phyloP scores from a whole-genome alignment of 2,888 invertebrate genomes.

The Coleophora deauratella region DNA sequence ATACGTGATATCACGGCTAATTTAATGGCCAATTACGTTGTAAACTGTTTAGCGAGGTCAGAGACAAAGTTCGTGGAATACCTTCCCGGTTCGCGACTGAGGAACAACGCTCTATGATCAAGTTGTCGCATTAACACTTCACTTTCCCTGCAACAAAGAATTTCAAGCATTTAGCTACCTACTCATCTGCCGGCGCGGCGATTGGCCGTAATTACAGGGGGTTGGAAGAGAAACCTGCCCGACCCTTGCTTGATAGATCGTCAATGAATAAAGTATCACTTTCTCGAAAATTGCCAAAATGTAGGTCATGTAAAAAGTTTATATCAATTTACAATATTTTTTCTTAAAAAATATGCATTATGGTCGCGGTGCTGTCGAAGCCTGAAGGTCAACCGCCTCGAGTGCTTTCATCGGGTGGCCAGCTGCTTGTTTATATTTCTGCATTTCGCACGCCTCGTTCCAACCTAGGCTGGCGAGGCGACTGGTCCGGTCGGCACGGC shows the following conservation, averaged over 20 bases:
- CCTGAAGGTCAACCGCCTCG: constrained; percentile 42
- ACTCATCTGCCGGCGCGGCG: too few species aligned
- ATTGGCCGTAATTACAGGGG: constrained; percentile 61
- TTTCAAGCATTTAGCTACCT: constrained; percentile 70
- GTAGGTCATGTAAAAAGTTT: constrained; percentile 59
- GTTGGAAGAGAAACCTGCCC: constrained; percentile 51
- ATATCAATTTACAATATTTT: constrained; percentile 28
- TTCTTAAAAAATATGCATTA: constrained; percentile 46
- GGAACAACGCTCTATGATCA: constrained; percentile 55
- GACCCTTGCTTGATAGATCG: constrained; percentile 50
- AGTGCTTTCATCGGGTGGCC: constrained; percentile 44
- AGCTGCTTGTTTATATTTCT: constrained; percentile 44
- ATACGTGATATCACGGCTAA: constrained; percentile 23
- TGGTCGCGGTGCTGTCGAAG: constrained; percentile 28
- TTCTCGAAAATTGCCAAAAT: constrained; percentile 68
- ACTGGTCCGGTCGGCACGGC: too few species aligned
- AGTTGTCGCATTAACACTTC: constrained; percentile 66
- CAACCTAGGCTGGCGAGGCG: constrained; percentile 27
- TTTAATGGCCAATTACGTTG: constrained; percentile 35
- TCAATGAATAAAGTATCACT: constrained; percentile 55
- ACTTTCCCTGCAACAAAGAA: constrained; percentile 68
- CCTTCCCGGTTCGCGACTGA: constrained; percentile 45
- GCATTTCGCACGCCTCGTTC: constrained; percentile 27
- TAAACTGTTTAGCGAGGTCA: constrained; percentile 37
- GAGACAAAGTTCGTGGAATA: constrained; percentile 37